These are phyloP conservation scores for Trilocha varians DNA, from an alignment of 2,888 invertebrate species.

Conservation along the genomic window DNA sequence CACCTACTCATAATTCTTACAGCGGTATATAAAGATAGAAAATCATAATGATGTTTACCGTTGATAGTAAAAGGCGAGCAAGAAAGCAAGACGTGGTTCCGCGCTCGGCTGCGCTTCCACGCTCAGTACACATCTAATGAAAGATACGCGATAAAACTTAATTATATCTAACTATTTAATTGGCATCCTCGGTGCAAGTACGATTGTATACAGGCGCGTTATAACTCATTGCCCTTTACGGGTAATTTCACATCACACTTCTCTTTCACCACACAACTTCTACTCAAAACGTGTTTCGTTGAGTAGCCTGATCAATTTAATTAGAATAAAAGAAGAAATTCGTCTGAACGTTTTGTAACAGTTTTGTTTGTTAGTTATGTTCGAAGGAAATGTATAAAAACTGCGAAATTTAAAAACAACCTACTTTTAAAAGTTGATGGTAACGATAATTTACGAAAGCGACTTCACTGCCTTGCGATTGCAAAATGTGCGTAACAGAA, in stretches of 20 bases:
- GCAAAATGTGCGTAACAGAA: no score
- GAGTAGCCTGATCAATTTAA: no score
- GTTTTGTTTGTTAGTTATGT: no score
- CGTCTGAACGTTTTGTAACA: no score
- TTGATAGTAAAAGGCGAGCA: conserved; percentile 43
- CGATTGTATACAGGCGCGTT: conserved; percentile 27
- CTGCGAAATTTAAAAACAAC: no score
- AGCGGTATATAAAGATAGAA: background rate
- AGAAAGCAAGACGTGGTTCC: conserved; percentile 48
- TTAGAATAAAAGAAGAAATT: no score
- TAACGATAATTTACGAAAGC: no score
- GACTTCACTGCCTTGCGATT: no score
- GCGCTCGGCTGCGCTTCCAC: conserved; percentile 39
- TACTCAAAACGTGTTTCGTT: no score
- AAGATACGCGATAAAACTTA: conserved; percentile 56
- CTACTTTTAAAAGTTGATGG: no score
- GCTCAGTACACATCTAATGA: conserved; percentile 42
- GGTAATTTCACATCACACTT: conserved; percentile 30
- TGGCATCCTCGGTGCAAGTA: conserved; percentile 28
- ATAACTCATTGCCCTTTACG: conserved; percentile 43
- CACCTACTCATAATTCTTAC: no score
- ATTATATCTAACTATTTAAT: conserved; percentile 49
- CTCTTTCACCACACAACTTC: background rate
- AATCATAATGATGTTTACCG: conserved; percentile 27
- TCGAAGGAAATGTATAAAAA: no score